phyloP scores from a whole-genome alignment of 2,797 vertebrate genomes.

The Poecilia picta region DNA sequence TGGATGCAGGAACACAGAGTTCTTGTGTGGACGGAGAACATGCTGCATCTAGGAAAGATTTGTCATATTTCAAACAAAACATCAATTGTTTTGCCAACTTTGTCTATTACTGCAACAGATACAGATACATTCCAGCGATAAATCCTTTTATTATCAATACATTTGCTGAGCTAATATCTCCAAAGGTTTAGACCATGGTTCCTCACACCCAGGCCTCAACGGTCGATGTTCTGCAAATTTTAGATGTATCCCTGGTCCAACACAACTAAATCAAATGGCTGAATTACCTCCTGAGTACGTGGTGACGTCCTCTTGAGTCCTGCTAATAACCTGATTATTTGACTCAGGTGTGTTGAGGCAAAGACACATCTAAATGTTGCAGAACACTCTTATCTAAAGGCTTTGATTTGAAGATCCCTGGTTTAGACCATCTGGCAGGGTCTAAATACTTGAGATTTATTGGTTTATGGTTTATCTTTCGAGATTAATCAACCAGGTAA shows the following conservation, averaged over 20 bases:
- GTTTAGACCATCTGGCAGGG: conserved; percentile 3
- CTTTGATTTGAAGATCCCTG: no score
- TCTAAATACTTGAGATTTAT: neutral
- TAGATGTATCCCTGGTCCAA: no score
- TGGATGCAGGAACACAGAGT: conserved; percentile 41
- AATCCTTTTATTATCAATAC: neutral
- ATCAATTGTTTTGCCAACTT: conserved; percentile 42
- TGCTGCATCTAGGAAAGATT: conserved; percentile 41
- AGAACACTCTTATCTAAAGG: no score
- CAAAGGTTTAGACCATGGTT: neutral
- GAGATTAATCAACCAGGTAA: neutral
- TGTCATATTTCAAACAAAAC: conserved; percentile 63
- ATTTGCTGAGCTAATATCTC: conserved; percentile 4
- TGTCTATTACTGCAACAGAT: conserved; percentile 22
- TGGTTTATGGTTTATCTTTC: neutral
- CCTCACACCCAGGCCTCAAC: no score
- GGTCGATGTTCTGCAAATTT: no score
- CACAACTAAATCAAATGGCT: no score
- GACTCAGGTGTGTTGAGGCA: no score
- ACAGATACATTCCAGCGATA: neutral
- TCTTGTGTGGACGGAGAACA: conserved; percentile 48
- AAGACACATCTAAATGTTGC: no score
- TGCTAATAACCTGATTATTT: no score
- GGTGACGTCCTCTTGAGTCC: no score
- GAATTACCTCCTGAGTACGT: no score